Base-by-base conservation (phyloP, 2,888 invertebrate species). In the Apocheima hispidaria region DNA sequence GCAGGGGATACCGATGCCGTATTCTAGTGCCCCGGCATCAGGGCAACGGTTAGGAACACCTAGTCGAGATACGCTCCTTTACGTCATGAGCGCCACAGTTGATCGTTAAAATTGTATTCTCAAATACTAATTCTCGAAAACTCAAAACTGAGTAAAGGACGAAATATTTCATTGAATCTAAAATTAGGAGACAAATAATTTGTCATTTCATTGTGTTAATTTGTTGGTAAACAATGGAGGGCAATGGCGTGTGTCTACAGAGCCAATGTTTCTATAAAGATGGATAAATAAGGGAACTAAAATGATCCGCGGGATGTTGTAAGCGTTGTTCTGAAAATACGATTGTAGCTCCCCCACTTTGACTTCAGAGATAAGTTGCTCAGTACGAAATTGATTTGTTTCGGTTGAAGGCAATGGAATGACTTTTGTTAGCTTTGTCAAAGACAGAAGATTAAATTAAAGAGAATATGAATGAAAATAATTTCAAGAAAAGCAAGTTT, bases 151-250 rank as follows among this genome's bases (percentile, higher is more conserved):
- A 9, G 1, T 30, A 14, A 2, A n/a, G 1, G 4, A 14, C 4
- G n/a, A 18, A 28, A 2, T 10, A 26, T 10, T 16, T 14, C 10
- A 12, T 5, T 46, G 41, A 46, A 46, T 28, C 16, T 9, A 28
- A 28, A 18, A 18, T 5, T 28, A 16, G 2, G 18, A n/a, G 30
- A 46, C 30, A 33, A 33, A 53, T 41, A 40, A 43, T 40, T 41
- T 52, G 33, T 49, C 41, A 49, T 49, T 49, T 35, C 43, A 23
- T 16, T 33, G 43, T n/a, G 16, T 40, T 30, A 40, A 30, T 51
- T 50, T 18, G 20, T 51, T 40, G n/a, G 14, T 23, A 38, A 38
- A 50, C 50, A 51, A 40, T 51, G 26, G 20, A 2, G 28, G 23
- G 26, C 2, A 40, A 38, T 26, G 14, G n/a, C 33, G 20, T 18